Base-by-base conservation (phyloP, 92 coral and sea anemone genomes). In the Diadumene lineata region DNA sequence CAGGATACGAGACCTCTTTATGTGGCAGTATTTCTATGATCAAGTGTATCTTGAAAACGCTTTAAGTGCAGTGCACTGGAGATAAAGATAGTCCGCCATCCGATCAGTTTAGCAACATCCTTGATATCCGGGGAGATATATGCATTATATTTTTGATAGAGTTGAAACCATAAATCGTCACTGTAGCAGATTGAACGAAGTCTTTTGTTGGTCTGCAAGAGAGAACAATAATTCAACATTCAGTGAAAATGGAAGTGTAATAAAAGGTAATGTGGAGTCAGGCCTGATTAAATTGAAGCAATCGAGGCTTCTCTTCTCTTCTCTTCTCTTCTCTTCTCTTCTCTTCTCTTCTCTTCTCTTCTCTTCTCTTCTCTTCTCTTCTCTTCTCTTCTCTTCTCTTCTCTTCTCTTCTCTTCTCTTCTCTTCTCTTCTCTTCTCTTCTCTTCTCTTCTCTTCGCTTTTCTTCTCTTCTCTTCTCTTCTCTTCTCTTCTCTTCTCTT, bases 81-180 rank as follows among this genome's bases (percentile, higher is more conserved):
- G 25, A 56, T 72, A 15, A 55, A 72, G 7, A 72, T 33, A 27
- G 77, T 72, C 26, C 77, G 56, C 77, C 77, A 72, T 8, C 77
- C 77, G 0, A 72, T 34, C 2, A 56, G 19, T 57, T 72, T 26
- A 34, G 77, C 77, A 22, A 61, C 77, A 44, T 44, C 63, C 24
- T 72, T 61, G 18, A 72, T 72, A 0, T 72, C 77, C 17, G 43
- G 23, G 11, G 48, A 38, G 17, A 56, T 62, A 31, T 28, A 31
- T 22, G 43, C 77, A 33, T 72, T 56, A 4, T 21, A 30, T 34
- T 34, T 72, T 43, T 34, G 57, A 62, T 31, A 57, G 9, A 72
- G 63, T 29, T 21, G 18, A 19, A 23, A 72, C 77, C 77, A 72
- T 18, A 72, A 32, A 17, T 72, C 67, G 29, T 72, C 77, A 34